Evolutionary conservation across 2,113 vertebrate species (phyloP).

Genomic region (Chaenogobius annularis): DNA sequence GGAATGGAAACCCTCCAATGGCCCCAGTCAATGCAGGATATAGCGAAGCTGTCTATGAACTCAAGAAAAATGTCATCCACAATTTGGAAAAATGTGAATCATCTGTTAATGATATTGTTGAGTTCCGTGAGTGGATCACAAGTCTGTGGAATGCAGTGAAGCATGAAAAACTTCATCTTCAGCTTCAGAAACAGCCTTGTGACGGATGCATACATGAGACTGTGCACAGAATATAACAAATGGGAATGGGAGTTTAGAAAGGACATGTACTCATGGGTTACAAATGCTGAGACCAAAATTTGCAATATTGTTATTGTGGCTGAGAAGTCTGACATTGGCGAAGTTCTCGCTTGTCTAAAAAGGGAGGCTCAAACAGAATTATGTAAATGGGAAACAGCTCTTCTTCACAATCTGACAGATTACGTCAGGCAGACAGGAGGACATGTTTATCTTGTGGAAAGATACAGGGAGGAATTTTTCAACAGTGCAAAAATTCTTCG

Average conservation of each 20-base stretch:
- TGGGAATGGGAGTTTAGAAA: constrained; percentile 62
- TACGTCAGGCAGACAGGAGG: constrained; percentile 46
- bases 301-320: constrained; percentile 40
- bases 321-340: constrained; percentile 11
- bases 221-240: constrained; percentile 50
- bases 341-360: constrained; percentile 33
- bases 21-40: constrained; percentile 63
- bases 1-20: constrained; percentile 68
- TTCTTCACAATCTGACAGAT: constrained; percentile 41
- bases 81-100: constrained; percentile 19
- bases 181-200: constrained; percentile 67
- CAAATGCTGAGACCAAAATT: constrained; percentile 46
- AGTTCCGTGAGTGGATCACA: constrained; percentile 54
- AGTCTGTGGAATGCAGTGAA: constrained; percentile 64
- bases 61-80: constrained; percentile 50
- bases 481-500: constrained; percentile 43
- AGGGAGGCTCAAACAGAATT: constrained; percentile 33
- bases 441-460: constrained; percentile 51
- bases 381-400: constrained; percentile 25
- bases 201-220: constrained; percentile 58
- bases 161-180: constrained; percentile 67
- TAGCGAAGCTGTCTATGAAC: constrained; percentile 51
- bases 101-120: constrained; percentile 15
- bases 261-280: constrained; percentile 44
- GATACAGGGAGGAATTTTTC: constrained; percentile 49